Conservation (phyloP, 2,113 vertebrate genomes). For the Entosphenus tridentatus region DNA sequence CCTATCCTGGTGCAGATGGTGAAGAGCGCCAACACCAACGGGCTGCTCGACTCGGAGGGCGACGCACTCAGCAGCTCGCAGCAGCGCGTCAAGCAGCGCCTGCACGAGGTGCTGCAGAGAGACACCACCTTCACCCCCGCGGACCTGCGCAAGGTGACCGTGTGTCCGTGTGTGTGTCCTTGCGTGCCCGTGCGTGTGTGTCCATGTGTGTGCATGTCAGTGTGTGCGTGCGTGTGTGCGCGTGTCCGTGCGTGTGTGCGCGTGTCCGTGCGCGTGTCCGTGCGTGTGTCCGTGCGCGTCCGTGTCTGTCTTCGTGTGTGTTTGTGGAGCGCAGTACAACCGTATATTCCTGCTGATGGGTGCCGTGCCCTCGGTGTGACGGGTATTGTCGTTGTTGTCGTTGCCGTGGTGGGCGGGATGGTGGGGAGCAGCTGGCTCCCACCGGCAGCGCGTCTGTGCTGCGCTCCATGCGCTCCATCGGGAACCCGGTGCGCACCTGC, state of each 20-base stretch:
- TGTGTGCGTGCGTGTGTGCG: no score
- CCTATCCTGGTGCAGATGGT: constrained; percentile 75
- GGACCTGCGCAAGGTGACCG: constrained; percentile 48
- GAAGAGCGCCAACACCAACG: constrained; percentile 71
- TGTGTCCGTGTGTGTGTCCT: background rate
- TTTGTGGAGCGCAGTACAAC: no score
- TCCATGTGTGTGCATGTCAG: no score
- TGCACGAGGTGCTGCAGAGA: constrained; percentile 58
- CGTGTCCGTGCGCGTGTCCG: no score
- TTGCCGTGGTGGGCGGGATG: no score
- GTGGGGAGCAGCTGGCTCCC: constrained; percentile 33
- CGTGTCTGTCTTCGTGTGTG: no score
- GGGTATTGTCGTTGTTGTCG: no score
- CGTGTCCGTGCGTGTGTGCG: no score
- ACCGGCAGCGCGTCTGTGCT: constrained; percentile 46
- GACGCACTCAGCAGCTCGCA: constrained; percentile 59
- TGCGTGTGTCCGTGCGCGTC: no score
- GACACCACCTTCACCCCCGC: constrained; percentile 49
- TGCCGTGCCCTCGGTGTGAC: no score
- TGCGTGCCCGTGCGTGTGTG: background rate
- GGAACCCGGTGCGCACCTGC: constrained; percentile 60
- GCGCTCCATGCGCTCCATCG: constrained; percentile 63
- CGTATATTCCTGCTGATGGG: no score
- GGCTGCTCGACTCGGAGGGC: constrained; percentile 55
- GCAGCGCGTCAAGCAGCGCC: constrained; percentile 50